A percentile compares a stretch with the other conserved stretches of the same genome.
Conservation (phyloP, 2,797 vertebrate genomes). For the Hirundo rustica region DNA sequence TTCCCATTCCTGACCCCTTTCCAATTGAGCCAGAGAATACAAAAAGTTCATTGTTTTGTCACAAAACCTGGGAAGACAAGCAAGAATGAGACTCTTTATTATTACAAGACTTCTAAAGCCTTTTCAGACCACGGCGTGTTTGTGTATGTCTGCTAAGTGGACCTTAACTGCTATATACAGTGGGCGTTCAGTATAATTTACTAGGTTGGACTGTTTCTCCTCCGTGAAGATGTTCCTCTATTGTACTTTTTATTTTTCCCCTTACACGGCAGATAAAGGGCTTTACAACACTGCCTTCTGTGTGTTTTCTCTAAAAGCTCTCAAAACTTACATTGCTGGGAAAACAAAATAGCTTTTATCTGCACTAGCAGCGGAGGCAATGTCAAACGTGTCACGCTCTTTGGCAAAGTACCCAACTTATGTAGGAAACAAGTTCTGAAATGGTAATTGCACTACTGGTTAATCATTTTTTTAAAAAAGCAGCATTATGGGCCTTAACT, state of each 20-base stretch:
- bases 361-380: background rate
- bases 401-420: slow-evolving; percentile 40
- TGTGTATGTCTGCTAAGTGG: slow-evolving; percentile 64
- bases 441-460: slow-evolving; percentile 26
- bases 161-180: slow-evolving; percentile 62
- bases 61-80: slow-evolving; percentile 68
- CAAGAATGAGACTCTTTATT: slow-evolving; percentile 69
- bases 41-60: slow-evolving; percentile 71
- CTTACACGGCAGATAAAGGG: background rate
- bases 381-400: slow-evolving; percentile 31
- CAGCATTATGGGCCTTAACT: background rate
- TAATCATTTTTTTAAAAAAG: slow-evolving; percentile 34
- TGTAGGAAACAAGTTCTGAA: slow-evolving; percentile 28
- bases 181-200: slow-evolving; percentile 41
- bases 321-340: background rate
- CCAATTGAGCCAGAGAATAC: slow-evolving; percentile 53
- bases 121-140: slow-evolving; percentile 48
- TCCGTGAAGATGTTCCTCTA: background rate
- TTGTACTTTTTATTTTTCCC: slow-evolving; percentile 19
- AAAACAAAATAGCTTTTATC: slow-evolving; percentile 50
- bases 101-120: slow-evolving; percentile 63
- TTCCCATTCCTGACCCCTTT: slow-evolving; percentile 56
- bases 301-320: slow-evolving; percentile 14
- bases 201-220: slow-evolving; percentile 23
- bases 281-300: slow-evolving; percentile 31